Evolutionary conservation across 2,113 vertebrate genomes (phyloP).

Genomic region (Clarias magur): DNA sequence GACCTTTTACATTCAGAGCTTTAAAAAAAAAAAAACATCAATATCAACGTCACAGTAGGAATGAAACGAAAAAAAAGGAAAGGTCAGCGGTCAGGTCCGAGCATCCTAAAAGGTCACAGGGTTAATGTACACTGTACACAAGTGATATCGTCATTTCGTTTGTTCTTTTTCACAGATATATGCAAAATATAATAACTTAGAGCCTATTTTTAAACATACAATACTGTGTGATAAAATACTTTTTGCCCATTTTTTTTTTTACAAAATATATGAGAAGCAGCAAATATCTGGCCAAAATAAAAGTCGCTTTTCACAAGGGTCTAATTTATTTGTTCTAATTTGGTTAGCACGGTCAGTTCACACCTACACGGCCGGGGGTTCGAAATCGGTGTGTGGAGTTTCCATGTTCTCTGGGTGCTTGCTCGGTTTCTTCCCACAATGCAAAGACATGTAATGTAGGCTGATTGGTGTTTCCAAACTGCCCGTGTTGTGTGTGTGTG

Average conservation of each 20-base stretch:
- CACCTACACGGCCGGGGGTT: no score
- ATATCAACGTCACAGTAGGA: slow-evolving; percentile 19
- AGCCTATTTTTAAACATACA: slow-evolving; percentile 2
- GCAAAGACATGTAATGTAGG: no score
- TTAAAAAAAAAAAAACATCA: background rate
- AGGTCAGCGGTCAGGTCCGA: slow-evolving; percentile 15
- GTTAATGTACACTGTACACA: slow-evolving; percentile 17
- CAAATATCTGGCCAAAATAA: background rate
- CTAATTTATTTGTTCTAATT: no score
- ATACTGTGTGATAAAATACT: slow-evolving; percentile 20
- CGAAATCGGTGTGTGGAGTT: no score
- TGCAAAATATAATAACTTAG: background rate
- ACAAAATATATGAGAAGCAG: slow-evolving; percentile 30
- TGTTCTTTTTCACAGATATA: background rate
- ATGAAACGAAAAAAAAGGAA: background rate
- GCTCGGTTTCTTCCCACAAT: no score
- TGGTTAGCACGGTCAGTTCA: no score
- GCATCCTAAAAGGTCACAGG: background rate
- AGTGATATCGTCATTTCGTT: background rate
- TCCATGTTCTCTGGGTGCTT: no score
- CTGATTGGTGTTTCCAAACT: no score
- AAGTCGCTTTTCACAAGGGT: no score
- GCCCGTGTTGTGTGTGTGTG: no score
- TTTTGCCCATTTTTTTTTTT: background rate
- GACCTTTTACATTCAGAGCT: background rate